Evolutionary conservation across 2,113 vertebrate genomes (phyloP), one percentile per base, ranked within the genome.

Genomic region (Lophius piscatorius): DNA sequence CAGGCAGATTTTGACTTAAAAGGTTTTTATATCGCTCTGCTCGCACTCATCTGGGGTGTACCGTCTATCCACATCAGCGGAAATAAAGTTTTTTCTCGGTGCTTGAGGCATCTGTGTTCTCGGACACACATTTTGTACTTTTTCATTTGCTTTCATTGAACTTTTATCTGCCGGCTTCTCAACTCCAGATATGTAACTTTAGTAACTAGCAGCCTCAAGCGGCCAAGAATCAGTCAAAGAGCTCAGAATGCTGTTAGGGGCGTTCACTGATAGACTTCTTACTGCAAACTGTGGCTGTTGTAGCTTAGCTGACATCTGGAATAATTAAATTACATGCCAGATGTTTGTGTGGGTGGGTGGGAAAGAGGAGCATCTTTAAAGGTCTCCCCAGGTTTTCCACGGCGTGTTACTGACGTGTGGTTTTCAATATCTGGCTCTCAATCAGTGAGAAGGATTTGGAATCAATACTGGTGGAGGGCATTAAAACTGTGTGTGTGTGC

Each of bases 401-500:
- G 33, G 48, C 10, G 57, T 79, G 80, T 70, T 76, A 85, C 82
- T 72, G 71, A 87, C 58, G 76, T 59, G 28, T 61, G 57, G 45
- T 63, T 60, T 82, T 78, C 74, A 78, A 34, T 83, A 81, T 83
- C 83, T 70, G 9, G 26, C 74, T 70, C 33, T 81, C 66, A 61
- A 82, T 88, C 83, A 79, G 81, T 73, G 75, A 76, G 78, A 29
- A 68, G 16, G 68, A 78, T 51, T 46, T 58, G 47, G 80, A 58
- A 88, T 88, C 86, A 70, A 86, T 88, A 82, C 52, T 59, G 55
- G 41, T 78, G 52, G 70, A 84, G 83, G 80, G 70, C 73, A 68
- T 76, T 78, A 71, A 80, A 78, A 71, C 54, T 49, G 22, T 14
- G 40, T 18, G 2, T 9, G 54, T 64, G 60, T 66, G 59, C 50